Conservation (phyloP, 2,113 vertebrate genomes). For the Etheostoma cragini region DNA sequence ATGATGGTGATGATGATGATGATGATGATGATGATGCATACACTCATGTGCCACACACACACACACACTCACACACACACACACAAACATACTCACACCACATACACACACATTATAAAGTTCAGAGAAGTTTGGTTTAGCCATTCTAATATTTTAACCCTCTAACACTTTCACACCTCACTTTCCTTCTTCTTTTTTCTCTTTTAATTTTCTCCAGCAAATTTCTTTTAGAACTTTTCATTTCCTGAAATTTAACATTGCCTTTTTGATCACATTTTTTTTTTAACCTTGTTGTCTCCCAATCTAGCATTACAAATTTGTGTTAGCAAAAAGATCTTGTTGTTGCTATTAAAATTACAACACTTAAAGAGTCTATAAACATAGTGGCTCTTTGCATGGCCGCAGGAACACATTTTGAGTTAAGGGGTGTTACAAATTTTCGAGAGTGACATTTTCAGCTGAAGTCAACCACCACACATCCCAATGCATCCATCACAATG, state of each 20-base stretch:
- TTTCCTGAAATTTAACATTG: background rate
- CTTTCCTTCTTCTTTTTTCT: slow-evolving; percentile 12
- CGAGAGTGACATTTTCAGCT: too few relatives aligned
- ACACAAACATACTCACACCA: background rate
- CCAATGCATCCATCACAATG: too few relatives aligned
- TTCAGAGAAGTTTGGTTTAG: slow-evolving; percentile 5
- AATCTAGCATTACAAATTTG: background rate
- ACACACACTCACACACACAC: background rate
- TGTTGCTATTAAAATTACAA: too few relatives aligned
- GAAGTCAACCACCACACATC: too few relatives aligned
- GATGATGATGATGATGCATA: slow-evolving; percentile 46
- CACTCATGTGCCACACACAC: slow-evolving; percentile 19
- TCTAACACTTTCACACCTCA: slow-evolving; percentile 18
- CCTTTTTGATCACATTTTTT: background rate
- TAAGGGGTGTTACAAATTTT: too few relatives aligned
- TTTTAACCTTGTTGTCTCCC: background rate
- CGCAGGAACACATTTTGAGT: too few relatives aligned
- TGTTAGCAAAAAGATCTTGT: background rate
- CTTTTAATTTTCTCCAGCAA: background rate
- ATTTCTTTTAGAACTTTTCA: background rate
- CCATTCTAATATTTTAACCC: background rate
- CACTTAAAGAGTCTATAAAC: background rate
- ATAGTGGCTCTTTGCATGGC: background rate
- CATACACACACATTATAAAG: background rate
- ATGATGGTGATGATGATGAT: too few relatives aligned